Base-by-base conservation (phyloP, 2,797 vertebrate genomes). In the Premnoplex brunnescens region DNA sequence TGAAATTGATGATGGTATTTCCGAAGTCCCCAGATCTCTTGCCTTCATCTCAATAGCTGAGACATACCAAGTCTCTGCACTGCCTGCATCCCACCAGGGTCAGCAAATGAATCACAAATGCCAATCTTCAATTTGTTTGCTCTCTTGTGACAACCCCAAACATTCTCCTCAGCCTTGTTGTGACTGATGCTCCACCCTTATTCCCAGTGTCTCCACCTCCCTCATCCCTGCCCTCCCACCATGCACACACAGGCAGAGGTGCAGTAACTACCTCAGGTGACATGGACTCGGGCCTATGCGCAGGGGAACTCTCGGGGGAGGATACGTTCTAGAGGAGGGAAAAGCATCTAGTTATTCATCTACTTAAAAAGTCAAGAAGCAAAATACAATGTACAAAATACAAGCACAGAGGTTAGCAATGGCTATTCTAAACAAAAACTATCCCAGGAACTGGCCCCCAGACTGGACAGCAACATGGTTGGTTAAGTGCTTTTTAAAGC, bases 301-400 rank as follows among this genome's bases (percentile, higher is more conserved):
- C 98, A 97, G 99, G 99, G 97, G 99, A 99, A 48, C 98, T 98
- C 98, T 99, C 99, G 7, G 99, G 99, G 95, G 99, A 99, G 74
- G 99, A 99, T 95, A 99, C 99, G 98, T 99, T 99, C 99, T 99
- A 97, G 93, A 98, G 96, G 97, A 97, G 94, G 97, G 93, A 98
- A 98, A 98, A 98, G 96, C 95, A 98, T 96, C 95, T 97, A 91
- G 95, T 98, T 98, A 98, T 96, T 97, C 92, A 97, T 95, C 94
- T 97, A 95, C 89, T 97, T 93, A 56, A 95, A 93, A 97, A 97
- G 93, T 97, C 95, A 97, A 96, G 93, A 97, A 97, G 89, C 93
- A 98, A 98, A 98, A 93, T 77, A 97, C 39, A 85, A 77, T 10
- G 43, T 60, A 73, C 48, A 67, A 93, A 97, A 96, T 95, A 91